Evolutionary conservation across 1,140 invertebrate genomes (phyloP).

Genomic region (Leptonema lineaticorne): DNA sequence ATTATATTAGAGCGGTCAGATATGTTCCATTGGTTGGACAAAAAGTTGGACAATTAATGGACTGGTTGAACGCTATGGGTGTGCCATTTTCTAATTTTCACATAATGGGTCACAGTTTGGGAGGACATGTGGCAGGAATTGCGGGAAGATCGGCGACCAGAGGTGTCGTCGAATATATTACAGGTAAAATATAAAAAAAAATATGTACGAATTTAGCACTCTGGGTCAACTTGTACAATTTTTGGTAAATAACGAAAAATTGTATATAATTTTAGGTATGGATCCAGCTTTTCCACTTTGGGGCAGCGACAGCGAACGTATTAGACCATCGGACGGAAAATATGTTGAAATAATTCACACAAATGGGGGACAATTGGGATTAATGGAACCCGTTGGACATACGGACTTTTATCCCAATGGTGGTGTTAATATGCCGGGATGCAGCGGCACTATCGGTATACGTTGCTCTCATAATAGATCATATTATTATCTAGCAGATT

Average conservation of each 20-base stretch:
- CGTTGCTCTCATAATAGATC: slow-evolving; percentile 56
- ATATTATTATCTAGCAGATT: slow-evolving; percentile 57
- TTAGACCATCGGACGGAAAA: slow-evolving; percentile 54
- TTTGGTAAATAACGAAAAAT: neutral
- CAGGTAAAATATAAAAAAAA: neutral
- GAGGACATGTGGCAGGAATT: slow-evolving; percentile 16
- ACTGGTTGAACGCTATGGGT: slow-evolving; percentile 7
- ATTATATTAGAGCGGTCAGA: neutral
- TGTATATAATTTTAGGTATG: slow-evolving; percentile 53
- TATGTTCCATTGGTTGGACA: neutral
- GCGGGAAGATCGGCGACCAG: neutral
- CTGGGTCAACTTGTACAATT: neutral
- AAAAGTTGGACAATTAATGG: slow-evolving; percentile 3
- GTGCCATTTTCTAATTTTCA: neutral
- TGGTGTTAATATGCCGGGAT: slow-evolving; percentile 65
- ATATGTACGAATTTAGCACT: neutral
- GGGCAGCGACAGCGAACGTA: slow-evolving; percentile 42
- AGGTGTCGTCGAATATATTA: slow-evolving; percentile 4
- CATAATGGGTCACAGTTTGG: slow-evolving; percentile 6
- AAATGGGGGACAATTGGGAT: slow-evolving; percentile 51
- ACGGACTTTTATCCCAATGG: slow-evolving; percentile 60
- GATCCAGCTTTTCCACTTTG: slow-evolving; percentile 65
- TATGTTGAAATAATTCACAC: slow-evolving; percentile 66
- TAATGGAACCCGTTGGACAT: slow-evolving; percentile 45
- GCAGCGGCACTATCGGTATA: slow-evolving; percentile 45